These are phyloP conservation scores for Lithobates sylvaticus DNA, from an alignment of 2,797 vertebrate species.

Conservation along the genomic window DNA sequence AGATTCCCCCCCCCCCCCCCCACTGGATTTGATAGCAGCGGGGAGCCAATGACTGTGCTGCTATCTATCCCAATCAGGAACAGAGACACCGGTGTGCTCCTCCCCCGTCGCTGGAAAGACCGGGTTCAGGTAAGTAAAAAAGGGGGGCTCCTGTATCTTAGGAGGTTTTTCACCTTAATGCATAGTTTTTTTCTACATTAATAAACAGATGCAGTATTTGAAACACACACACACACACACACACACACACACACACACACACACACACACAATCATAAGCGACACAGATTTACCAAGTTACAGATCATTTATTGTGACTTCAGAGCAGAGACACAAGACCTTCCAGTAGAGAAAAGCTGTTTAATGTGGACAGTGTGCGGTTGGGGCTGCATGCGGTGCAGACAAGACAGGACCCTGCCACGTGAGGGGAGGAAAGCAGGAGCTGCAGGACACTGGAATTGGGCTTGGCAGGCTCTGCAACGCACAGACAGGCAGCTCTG, in stretches of 20 bases:
- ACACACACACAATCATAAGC: neutral
- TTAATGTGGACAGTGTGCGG: conserved; percentile 48
- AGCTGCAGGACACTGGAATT: conserved; percentile 10
- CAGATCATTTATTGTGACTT: conserved; percentile 37
- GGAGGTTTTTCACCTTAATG: no score
- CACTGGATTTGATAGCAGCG: no score
- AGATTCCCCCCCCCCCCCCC: no score
- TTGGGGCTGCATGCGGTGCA: conserved; percentile 28
- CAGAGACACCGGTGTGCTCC: no score
- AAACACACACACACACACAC: no score
- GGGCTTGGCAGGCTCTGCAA: conserved; percentile 5
- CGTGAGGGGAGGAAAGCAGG: neutral
- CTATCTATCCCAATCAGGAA: no score
- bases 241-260: no score
- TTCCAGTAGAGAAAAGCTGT: conserved; percentile 37
- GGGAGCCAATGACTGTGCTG: no score
- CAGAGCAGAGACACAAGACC: conserved; percentile 33
- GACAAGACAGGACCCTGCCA: conserved; percentile 27
- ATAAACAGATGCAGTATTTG: neutral
- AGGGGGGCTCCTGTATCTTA: no score
- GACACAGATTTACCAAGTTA: neutral
- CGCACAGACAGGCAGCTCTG: conserved; percentile 12
- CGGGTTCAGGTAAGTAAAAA: no score
- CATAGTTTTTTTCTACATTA: no score
- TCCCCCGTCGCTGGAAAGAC: no score